phyloP scores from a whole-genome alignment of 92 coral and sea anemone genomes.

The Ricordea florida region DNA sequence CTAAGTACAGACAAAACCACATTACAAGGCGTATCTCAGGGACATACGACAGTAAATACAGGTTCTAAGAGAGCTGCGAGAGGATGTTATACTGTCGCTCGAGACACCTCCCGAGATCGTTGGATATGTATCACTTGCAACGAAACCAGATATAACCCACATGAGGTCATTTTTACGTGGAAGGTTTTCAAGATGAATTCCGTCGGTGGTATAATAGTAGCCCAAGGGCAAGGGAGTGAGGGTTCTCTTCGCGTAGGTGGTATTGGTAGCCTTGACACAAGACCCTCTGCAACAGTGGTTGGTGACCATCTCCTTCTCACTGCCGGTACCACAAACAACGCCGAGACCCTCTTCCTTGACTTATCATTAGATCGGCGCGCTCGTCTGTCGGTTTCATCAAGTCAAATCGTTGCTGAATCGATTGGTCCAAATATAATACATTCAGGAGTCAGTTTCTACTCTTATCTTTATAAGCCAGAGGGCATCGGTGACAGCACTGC shows the following conservation, averaged over 20 bases:
- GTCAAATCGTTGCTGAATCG: neutral
- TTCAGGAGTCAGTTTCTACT: neutral
- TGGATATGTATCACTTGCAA: neutral
- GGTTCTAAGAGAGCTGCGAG: neutral
- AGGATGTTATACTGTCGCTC: neutral
- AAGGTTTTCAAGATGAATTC: neutral
- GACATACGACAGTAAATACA: neutral
- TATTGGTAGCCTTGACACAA: constrained; percentile 1
- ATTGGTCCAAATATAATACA: constrained; percentile 1
- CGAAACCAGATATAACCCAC: neutral
- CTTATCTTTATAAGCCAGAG: constrained; percentile 14
- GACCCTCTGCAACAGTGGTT: neutral
- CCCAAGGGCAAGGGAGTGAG: neutral
- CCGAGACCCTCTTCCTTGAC: neutral
- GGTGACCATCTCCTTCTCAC: constrained; percentile 4
- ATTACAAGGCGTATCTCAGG: neutral
- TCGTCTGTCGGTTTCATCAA: neutral
- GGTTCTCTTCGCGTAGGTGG: neutral
- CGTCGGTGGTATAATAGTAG: neutral
- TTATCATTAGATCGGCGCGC: neutral
- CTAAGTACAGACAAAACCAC: neutral
- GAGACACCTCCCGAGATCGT: neutral
- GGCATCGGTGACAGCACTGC: neutral
- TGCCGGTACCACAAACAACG: constrained; percentile 1
- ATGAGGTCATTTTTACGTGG: neutral